Conservation (phyloP, 2,888 invertebrate species). For the Lasioglossum vierecki region DNA sequence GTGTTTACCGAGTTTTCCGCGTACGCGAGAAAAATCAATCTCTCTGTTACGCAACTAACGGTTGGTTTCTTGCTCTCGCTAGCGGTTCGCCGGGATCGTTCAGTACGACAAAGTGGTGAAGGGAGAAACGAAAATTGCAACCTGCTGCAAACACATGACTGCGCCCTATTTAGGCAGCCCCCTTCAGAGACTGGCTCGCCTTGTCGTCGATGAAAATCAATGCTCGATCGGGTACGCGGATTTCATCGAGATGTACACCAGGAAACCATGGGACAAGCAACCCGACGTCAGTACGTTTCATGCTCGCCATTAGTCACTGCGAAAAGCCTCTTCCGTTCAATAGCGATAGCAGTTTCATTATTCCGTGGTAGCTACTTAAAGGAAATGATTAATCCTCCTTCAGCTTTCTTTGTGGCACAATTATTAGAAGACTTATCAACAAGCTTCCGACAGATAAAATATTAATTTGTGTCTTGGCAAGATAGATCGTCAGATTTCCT, state of each 20-base stretch:
- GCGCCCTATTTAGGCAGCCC: conserved; percentile 65
- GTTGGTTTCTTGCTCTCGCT: neutral
- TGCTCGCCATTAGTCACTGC: neutral
- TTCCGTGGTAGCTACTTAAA: neutral
- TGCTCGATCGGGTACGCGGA: conserved; percentile 67
- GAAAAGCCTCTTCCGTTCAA: neutral
- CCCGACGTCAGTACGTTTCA: conserved; percentile 54
- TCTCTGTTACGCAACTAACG: conserved; percentile 7
- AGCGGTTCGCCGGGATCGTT: conserved; percentile 75
- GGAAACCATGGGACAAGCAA: conserved; percentile 57
- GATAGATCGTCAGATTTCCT: neutral
- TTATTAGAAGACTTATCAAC: neutral
- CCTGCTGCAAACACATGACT: conserved; percentile 71
- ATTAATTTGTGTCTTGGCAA: neutral
- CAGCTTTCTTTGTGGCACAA: neutral
- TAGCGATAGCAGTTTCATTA: neutral
- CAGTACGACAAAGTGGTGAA: conserved; percentile 71
- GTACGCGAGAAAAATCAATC: neutral
- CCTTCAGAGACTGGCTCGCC: conserved; percentile 69
- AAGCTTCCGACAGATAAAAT: neutral
- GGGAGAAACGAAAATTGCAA: conserved; percentile 59
- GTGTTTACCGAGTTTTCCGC: neutral
- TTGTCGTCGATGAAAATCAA: neutral
- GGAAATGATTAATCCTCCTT: neutral
- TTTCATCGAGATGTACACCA: conserved; percentile 55